Conservation (phyloP, 2,113 vertebrate genomes). For the Anguilla japonica region DNA sequence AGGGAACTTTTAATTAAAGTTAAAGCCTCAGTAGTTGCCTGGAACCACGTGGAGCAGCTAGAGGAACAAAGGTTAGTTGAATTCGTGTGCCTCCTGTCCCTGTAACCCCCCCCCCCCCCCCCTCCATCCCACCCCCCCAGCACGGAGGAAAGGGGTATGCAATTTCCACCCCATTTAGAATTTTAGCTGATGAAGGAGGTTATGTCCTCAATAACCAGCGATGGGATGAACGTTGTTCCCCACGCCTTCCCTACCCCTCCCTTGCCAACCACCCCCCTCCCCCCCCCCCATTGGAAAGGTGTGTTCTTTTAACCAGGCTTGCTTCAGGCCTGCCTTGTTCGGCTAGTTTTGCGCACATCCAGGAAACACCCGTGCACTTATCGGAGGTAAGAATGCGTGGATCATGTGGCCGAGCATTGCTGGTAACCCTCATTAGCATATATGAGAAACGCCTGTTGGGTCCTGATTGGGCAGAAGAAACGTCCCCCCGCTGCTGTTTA, state of each 20-base stretch:
- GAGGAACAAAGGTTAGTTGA: constrained; percentile 35
- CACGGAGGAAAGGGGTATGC: constrained; percentile 36
- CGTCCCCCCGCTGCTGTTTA: neutral
- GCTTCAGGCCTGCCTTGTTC: neutral
- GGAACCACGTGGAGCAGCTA: constrained; percentile 30
- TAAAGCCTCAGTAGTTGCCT: constrained; percentile 54
- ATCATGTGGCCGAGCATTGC: neutral
- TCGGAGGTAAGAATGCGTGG: neutral
- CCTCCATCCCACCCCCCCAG: constrained; percentile 10
- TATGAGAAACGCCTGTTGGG: neutral
- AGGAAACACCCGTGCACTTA: neutral
- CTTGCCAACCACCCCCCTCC: neutral
- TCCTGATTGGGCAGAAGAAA: neutral
- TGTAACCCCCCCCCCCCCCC: neutral
- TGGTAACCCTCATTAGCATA: neutral
- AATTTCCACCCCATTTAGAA: constrained; percentile 52
- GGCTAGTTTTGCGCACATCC: neutral
- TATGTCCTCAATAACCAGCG: constrained; percentile 63
- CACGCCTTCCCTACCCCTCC: constrained; percentile 5
- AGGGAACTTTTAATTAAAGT: constrained; percentile 71
- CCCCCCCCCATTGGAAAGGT: neutral
- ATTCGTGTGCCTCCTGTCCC: constrained; percentile 32
- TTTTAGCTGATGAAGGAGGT: constrained; percentile 68
- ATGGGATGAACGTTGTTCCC: constrained; percentile 45
- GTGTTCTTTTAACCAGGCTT: neutral